phyloP scores from a whole-genome alignment of 2,113 vertebrate species.

The Morone chrysops region DNA sequence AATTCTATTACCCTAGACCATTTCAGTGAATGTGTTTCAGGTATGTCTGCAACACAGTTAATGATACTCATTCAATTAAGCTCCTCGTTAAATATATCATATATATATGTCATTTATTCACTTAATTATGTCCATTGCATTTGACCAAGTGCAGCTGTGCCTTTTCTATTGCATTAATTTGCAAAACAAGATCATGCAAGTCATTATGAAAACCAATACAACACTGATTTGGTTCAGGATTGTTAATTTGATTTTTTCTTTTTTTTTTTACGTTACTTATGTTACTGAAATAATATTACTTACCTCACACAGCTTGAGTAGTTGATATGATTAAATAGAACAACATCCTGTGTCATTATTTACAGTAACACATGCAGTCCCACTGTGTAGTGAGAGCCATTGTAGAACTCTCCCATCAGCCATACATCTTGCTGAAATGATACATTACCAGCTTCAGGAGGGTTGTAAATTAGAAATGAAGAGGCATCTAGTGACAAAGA shows the following conservation, averaged over 20 bases:
- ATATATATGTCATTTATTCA: constrained; percentile 70
- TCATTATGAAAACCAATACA: constrained; percentile 40
- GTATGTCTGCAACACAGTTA: constrained; percentile 23
- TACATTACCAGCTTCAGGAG: constrained; percentile 57
- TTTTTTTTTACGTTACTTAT: neutral
- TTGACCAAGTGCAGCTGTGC: constrained; percentile 60
- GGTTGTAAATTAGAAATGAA: constrained; percentile 75
- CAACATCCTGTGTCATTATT: constrained; percentile 51
- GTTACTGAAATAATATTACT: constrained; percentile 26
- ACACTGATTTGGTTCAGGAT: constrained; percentile 28
- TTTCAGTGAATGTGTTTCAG: constrained; percentile 23
- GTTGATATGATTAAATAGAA: constrained; percentile 46
- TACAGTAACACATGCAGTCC: constrained; percentile 48
- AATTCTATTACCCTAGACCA: neutral
- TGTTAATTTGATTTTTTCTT: constrained; percentile 25
- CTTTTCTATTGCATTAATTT: constrained; percentile 52
- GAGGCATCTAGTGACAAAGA: constrained; percentile 54
- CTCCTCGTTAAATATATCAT: constrained; percentile 35
- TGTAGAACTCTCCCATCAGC: constrained; percentile 54
- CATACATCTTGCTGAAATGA: constrained; percentile 55
- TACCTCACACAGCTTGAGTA: constrained; percentile 12
- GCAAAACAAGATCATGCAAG: constrained; percentile 54
- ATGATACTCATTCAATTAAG: constrained; percentile 37
- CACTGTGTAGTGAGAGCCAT: constrained; percentile 2
- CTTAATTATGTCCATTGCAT: constrained; percentile 69